These are phyloP conservation scores for Genyomyrus donnyi DNA, from an alignment of 2,113 vertebrate species.

Conservation along the genomic window DNA sequence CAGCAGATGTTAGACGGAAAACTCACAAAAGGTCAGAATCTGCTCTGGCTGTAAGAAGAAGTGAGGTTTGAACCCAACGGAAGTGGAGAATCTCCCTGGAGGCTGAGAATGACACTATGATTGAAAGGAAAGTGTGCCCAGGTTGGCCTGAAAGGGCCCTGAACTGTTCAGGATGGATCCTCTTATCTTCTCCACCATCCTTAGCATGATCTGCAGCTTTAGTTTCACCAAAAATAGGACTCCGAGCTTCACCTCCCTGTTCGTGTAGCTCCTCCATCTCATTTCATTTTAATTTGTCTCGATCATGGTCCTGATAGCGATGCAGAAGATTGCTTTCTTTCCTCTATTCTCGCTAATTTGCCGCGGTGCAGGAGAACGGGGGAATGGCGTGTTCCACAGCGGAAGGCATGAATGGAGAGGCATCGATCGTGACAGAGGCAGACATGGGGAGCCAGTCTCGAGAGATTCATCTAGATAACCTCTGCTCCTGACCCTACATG, in stretches of 20 bases:
- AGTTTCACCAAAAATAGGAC: background rate
- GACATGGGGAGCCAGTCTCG: slow-evolving; percentile 12
- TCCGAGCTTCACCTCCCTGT: background rate
- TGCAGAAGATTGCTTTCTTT: background rate
- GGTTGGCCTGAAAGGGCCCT: background rate
- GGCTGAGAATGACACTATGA: background rate
- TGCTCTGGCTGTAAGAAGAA: background rate
- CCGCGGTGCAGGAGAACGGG: background rate
- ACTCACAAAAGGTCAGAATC: background rate
- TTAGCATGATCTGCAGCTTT: background rate
- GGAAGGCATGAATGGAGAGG: background rate
- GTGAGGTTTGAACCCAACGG: background rate
- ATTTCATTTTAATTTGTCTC: background rate
- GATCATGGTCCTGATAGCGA: background rate
- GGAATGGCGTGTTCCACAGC: background rate
- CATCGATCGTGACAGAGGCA: background rate
- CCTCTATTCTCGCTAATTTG: background rate
- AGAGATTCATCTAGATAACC: slow-evolving; percentile 30
- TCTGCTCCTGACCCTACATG: slow-evolving; percentile 19
- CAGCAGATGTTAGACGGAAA: background rate
- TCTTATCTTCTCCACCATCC: background rate
- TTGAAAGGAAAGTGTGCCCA: background rate
- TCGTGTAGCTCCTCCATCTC: background rate
- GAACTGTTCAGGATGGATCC: background rate
- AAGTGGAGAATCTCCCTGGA: background rate